phyloP scores from a whole-genome alignment of 2,888 invertebrate species.

The Apoda limacodes region DNA sequence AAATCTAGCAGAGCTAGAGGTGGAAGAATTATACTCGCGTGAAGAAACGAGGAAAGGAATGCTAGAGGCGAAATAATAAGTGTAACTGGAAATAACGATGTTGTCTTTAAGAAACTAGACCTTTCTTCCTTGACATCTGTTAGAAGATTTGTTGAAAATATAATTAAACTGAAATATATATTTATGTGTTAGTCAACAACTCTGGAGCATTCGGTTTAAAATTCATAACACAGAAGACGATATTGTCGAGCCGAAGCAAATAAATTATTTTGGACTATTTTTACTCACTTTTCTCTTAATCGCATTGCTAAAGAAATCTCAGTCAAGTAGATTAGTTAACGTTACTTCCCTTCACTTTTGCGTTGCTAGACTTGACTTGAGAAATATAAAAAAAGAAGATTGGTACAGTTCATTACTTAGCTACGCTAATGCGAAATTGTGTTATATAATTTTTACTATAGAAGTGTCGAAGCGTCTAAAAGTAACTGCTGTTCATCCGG shows the following conservation, averaged over 20 bases:
- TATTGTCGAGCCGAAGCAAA: constrained; percentile 76
- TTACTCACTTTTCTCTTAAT: constrained; percentile 74
- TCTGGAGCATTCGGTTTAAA: constrained; percentile 64
- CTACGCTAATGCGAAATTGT: too few species aligned
- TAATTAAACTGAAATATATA: constrained; percentile 53
- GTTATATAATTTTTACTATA: too few species aligned
- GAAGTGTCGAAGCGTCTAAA: too few species aligned
- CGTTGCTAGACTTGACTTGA: too few species aligned
- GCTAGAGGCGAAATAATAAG: constrained; percentile 51
- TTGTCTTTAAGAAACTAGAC: constrained; percentile 47
- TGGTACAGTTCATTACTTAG: too few species aligned
- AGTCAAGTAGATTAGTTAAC: constrained; percentile 73
- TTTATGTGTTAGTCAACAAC: constrained; percentile 72
- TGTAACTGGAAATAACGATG: constrained; percentile 42
- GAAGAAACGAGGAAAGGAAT: constrained; percentile 46
- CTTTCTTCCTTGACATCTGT: constrained; percentile 57
- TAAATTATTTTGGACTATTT: constrained; percentile 80
- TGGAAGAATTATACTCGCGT: constrained; percentile 62
- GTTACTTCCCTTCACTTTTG: too few species aligned
- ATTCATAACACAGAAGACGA: constrained; percentile 73
- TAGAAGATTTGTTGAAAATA: constrained; percentile 66
- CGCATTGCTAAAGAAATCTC: constrained; percentile 63
- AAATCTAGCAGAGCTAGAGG: constrained; percentile 61
- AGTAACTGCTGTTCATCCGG: too few species aligned
- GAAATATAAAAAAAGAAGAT: too few species aligned